phyloP scores from a whole-genome alignment of 2,797 vertebrate genomes.

The Oreochromis mossambicus region DNA sequence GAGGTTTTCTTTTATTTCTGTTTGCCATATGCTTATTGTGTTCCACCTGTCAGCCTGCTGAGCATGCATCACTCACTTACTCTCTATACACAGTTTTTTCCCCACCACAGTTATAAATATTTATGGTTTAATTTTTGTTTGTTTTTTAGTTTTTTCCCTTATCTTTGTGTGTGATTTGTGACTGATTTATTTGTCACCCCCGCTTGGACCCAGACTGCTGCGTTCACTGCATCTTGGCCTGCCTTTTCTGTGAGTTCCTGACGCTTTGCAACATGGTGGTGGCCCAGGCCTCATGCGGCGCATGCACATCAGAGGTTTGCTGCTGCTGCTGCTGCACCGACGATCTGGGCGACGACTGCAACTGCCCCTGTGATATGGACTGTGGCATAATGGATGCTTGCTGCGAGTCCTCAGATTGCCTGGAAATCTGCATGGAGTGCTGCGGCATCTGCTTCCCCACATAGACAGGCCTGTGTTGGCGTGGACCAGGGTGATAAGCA shows the following conservation, averaged over 20 bases:
- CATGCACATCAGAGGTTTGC: conserved; percentile 88
- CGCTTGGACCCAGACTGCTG: conserved; percentile 85
- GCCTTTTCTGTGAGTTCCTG: conserved; percentile 98
- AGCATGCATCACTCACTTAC: conserved; percentile 4
- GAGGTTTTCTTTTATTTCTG: conserved; percentile 44
- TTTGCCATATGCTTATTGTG: background rate
- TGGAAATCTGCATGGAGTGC: conserved; percentile 99
- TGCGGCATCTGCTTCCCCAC: conserved; percentile 98
- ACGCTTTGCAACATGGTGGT: conserved; percentile 95
- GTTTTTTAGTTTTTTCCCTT: background rate
- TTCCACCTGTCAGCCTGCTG: background rate
- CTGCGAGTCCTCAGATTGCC: conserved; percentile 96
- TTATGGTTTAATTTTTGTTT: background rate
- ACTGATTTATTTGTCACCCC: background rate
- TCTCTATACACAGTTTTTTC: background rate
- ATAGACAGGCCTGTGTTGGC: conserved; percentile 41
- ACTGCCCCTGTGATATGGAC: conserved; percentile 94
- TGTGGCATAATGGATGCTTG: conserved; percentile 98
- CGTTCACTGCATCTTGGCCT: conserved; percentile 97
- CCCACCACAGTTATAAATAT: background rate
- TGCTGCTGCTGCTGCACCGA: conserved; percentile 93
- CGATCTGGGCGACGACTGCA: conserved; percentile 93
- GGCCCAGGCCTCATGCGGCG: conserved; percentile 89
- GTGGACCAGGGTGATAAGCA: background rate
- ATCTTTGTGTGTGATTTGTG: background rate